Evolutionary conservation across 2,888 invertebrate species (phyloP), one percentile per base, ranked within the genome.

Genomic region (Clistopyga incitator): DNA sequence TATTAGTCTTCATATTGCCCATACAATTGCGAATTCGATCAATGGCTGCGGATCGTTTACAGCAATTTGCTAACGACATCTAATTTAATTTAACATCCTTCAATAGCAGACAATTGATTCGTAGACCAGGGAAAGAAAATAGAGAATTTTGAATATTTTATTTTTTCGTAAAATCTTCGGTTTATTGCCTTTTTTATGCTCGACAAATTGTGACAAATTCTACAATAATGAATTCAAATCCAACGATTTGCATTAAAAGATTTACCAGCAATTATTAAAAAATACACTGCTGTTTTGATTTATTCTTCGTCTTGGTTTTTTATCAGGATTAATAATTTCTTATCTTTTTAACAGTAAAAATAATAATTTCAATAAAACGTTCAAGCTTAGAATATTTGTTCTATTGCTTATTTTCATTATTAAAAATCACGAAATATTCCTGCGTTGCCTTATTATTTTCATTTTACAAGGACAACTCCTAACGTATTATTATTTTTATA

Each of bases 401-500:
- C 18, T 6, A 54, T 54, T 18, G 11, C 23, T 54, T 54, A 8
- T 54, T 54, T 13, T 61, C n/a, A 29, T 61, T 61, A n/a, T 61
- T 38, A 38, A 4, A 8, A 34, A 6, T 1, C 34, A 6, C 6
- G 1, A 34, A 34, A 6, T 34, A 6, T 34, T 6, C 6, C 34
- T 34, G 3, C 6, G 6, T 34, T 34, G 34, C n/a, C n/a, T n/a
- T n/a, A 34, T 34, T 34, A 6, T 64, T n/a, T 65, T 20, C 13
- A 50, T 67, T 15, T 61, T 29, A 78, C 13, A 50, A 47, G 76
- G 18, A 70, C 52, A 18, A 20, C 50, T 47, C 4, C 13, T 45
- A 10, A 25, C 23, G 15, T 54, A 56, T 50, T 23, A 6, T 74
- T 56, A 3, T 71, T 76, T 38, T 75, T 86, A 74, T 76, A 74